phyloP scores from a whole-genome alignment of 2,797 vertebrate genomes.

The Antrozous pallidus region DNA sequence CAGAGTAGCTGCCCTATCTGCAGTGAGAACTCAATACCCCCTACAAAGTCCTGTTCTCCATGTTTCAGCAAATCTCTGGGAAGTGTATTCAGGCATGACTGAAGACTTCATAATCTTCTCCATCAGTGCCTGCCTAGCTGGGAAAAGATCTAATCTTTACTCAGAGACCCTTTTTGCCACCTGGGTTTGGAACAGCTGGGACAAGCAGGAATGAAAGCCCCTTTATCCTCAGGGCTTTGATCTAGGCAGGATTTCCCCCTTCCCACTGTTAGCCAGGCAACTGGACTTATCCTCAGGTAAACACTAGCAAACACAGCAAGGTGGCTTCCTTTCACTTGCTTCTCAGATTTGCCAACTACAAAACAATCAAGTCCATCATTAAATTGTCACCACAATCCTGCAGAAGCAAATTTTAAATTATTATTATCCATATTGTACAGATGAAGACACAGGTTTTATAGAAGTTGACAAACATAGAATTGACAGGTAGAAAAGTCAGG shows the following conservation, averaged over 20 bases:
- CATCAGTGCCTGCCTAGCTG: neutral
- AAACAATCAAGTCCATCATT: neutral
- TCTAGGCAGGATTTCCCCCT: neutral
- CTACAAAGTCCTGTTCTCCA: neutral
- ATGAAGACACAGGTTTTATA: neutral
- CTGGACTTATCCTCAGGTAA: neutral
- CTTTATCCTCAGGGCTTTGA: neutral
- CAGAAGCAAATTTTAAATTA: neutral
- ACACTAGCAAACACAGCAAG: neutral
- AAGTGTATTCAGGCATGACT: neutral
- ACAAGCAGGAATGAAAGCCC: neutral
- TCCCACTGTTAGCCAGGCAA: neutral
- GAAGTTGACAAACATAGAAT: neutral
- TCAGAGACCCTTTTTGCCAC: neutral
- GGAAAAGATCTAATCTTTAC: neutral
- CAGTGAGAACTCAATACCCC: neutral
- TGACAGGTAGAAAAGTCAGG: neutral
- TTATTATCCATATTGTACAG: neutral
- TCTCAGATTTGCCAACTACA: neutral
- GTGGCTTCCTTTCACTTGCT: neutral
- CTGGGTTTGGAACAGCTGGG: neutral
- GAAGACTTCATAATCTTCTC: neutral
- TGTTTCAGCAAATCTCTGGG: neutral
- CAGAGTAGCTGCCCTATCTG: neutral
- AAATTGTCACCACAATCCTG: neutral